Evolutionary conservation across 1,140 invertebrate species (phyloP), one percentile per base, ranked within the genome.

Genomic region (Bombus cullumanus): DNA sequence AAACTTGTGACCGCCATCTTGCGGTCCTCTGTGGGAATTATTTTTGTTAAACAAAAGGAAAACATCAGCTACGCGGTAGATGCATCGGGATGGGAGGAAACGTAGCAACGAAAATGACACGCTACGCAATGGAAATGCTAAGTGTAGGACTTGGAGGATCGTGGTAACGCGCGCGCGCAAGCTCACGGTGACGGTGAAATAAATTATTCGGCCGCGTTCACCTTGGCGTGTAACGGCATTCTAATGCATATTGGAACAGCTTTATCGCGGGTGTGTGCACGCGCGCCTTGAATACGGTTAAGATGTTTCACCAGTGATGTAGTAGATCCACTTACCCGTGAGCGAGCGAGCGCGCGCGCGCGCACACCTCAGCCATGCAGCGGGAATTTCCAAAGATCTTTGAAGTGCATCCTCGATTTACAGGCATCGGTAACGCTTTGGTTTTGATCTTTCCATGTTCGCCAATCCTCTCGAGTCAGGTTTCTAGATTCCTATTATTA

Each of bases 261-360:
- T 86, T 88, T 84, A 86, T 86, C 86, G 91, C 92, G 89, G 92
- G 91, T 89, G 92, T 89, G 91, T 89, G 87, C 87, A 80, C 72
- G 77, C 64, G 84, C 64, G 83, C 87, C 89, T 81, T 86, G 91
- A 89, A 92, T 92, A 91, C 91, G 91, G 90, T 93, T 93, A 92
- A 92, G 90, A 94, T 94, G 91, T 92, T 93, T 94, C 88, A 90
- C 86, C 85, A 73, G 89, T 94, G 93, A 94, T 92, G 92, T 83
- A 93, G 92, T 88, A 91, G 73, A 86, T 86, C 81, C 74, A 82
- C 85, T 77, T 77, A 39, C 15, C 9, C 28, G 28, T 1, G 41
- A 8, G 41, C 28, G 25, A 9, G 34, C 76, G 87, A n/a, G n/a
- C 84, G 34, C 76, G 87, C 84, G 47, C 31, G 2, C 31, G 74